Base-by-base conservation (phyloP, 1,140 invertebrate species). In the Octopus bimaculoides region DNA sequence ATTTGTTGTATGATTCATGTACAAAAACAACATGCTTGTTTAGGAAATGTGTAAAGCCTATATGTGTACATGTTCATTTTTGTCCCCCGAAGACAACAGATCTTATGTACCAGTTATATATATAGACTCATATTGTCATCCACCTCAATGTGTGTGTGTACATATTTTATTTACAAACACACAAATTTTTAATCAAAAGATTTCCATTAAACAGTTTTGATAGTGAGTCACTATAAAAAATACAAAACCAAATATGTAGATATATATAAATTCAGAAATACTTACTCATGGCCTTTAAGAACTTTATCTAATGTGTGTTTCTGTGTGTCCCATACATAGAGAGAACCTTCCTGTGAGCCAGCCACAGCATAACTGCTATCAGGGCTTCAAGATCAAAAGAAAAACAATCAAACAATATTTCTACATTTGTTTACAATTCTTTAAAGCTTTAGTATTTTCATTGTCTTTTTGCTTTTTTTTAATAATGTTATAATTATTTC, bases 291-390 rank as follows among this genome's bases (percentile, higher is more conserved):
- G 85, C 97, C 95, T 89, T 95, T 97, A 5, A 99, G 93, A 76
- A 95, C 92, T 12, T 93, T 93, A 87, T 98, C 92, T 92, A 97
- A 91, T 90, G 94, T 94, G 78, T 81, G 83, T 20, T 93, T 93
- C 77, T 91, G 89, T 26, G 96, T 93, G 88, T 96, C 95, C 97
- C 97, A 99, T 78, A 99, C 93, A 89, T 94, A 98, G 77, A 98
- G 93, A 54, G 93, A 92, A 20, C 97, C 97, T 90, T 99, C 97
- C 0, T 93, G 92, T 17, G 96, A 96, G 12, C 98, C 98, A 80
- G 95, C 96, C 4, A 95, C 93, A 20, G 97, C 93, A 89, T 96
- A 96, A 78, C 94, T 93, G 5, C 94, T 95, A 89, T 96, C 95
- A 41, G 95, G 95, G 86, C 96, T 98, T 79, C 10, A 84, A 81